Evolutionary conservation across 2,113 vertebrate species (phyloP), one percentile per base, ranked within the genome.

Genomic region (Gavia stellata): DNA sequence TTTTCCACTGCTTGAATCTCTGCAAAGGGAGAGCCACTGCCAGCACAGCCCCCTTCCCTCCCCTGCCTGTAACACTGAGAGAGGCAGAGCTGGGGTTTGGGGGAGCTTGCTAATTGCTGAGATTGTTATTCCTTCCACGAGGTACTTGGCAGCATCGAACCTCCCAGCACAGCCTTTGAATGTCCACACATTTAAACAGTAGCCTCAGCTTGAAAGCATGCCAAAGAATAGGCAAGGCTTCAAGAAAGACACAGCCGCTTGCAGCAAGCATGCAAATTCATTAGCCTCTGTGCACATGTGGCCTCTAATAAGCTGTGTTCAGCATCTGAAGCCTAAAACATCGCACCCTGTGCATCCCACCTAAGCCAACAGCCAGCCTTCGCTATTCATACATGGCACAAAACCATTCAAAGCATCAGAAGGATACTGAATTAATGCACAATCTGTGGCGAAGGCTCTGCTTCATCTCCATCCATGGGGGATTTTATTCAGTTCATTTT

Each of bases 71-170:
- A 38, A 31, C 38, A 45, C 36, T 0, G 1, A 50, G 55, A 65
- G 28, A 91, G 47, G 73, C 71, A 87, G 73, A 55, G 77, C 67
- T 73, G 72, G 70, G n/a, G 0, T 87, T 31, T 49, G 77, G 66
- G 80, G 83, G 47, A 71, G 68, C 25, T 47, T 44, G 47, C 81
- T 96, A 94, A 96, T 96, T 96, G 90, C 74, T 4, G 44, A 86
- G 56, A 94, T 95, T 96, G 90, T 96, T 96, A 96, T 97, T 97
- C 97, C 91, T 96, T 97, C 73, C 94, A 97, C 88, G 78, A 93
- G 78, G 75, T 34, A 67, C 75, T 97, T 95, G 96, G 95, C 95
- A 97, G 92, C 89, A n/a, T 1, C 1, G 1, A 92, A 86, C 62
- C 94, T 96, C 91, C 65, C 96, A 85, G 95, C 61, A 61, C 62